These are phyloP conservation scores for Lepus europaeus DNA, from an alignment of 2,113 vertebrate species.

Conservation along the genomic window DNA sequence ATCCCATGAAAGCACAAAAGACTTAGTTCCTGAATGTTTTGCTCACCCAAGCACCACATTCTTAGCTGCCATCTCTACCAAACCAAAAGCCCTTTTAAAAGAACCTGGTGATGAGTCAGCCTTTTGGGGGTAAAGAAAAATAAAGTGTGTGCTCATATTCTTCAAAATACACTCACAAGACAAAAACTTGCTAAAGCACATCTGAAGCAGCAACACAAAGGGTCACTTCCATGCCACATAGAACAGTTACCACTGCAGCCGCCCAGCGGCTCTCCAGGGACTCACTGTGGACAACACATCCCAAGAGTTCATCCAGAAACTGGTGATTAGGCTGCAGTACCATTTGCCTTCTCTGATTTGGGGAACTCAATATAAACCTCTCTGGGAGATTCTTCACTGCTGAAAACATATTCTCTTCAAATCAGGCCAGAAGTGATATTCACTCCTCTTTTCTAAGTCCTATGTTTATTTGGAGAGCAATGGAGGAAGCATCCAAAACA, in stretches of 20 bases:
- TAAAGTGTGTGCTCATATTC: background rate
- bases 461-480: background rate
- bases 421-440: background rate
- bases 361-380: background rate
- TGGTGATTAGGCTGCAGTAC: background rate
- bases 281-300: background rate
- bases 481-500: background rate
- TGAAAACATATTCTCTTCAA: background rate
- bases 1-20: background rate
- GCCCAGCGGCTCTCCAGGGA: background rate
- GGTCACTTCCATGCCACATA: background rate
- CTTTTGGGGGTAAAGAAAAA: background rate
- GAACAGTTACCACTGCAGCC: background rate
- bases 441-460: background rate
- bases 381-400: background rate
- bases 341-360: background rate
- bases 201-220: background rate
- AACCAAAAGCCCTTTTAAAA: background rate
- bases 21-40: background rate
- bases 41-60: background rate
- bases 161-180: background rate
- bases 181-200: background rate
- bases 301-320: background rate
- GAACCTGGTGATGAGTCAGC: background rate
- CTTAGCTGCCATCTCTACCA: background rate